These are phyloP conservation scores for Mactromeris polynyma DNA, from an alignment of 2,888 invertebrate genomes.

Conservation along the genomic window DNA sequence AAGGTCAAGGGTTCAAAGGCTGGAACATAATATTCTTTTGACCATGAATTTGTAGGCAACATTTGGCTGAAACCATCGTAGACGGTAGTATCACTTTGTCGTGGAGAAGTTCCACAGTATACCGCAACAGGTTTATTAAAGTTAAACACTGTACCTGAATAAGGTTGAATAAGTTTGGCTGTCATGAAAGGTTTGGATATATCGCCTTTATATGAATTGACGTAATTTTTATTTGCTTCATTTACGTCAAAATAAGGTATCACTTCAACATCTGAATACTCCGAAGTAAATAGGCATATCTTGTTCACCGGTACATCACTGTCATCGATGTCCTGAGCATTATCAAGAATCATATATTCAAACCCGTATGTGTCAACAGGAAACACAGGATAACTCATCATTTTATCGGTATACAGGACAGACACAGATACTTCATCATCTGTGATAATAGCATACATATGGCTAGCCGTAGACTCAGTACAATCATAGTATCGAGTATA, in stretches of 20 bases:
- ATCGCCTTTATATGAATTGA: not conserved
- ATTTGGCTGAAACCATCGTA: constrained; percentile 24
- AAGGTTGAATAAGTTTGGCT: not conserved
- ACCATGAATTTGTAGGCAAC: constrained; percentile 27
- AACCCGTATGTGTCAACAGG: constrained; percentile 44
- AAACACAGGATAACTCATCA: constrained; percentile 27
- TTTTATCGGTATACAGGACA: not conserved
- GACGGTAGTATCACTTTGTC: rapidly evolving
- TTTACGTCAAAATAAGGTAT: not conserved
- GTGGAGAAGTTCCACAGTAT: constrained; percentile 25
- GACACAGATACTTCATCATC: constrained; percentile 32
- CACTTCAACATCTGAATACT: not conserved
- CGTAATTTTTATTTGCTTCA: not conserved
- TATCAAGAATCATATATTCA: constrained; percentile 28
- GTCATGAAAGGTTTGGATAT: not conserved
- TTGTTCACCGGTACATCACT: not conserved
- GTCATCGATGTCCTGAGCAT: not conserved
- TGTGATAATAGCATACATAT: not conserved
- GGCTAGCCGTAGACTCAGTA: not conserved
- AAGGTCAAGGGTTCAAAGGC: not conserved
- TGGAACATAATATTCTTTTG: constrained; percentile 33
- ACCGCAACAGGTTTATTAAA: constrained; percentile 39
- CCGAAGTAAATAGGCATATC: not conserved
- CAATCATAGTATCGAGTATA: constrained; percentile 23
- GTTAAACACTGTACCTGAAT: not conserved